Evolutionary conservation across 2,113 vertebrate species (phyloP).

Genomic region (Forbesichthys agassizii): DNA sequence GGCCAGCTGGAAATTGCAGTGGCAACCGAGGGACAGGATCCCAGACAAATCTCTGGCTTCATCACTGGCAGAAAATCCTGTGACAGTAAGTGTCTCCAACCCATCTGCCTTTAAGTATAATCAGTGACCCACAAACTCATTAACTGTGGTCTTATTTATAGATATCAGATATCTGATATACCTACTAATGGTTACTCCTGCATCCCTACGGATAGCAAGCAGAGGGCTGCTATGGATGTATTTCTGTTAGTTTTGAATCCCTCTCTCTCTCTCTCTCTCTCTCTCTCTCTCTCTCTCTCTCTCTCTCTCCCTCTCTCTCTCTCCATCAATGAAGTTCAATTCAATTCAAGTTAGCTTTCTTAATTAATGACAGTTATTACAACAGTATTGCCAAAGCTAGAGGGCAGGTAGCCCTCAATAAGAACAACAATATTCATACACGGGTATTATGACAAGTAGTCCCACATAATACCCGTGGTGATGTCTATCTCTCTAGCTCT

Average conservation of each 20-base stretch:
- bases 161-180: neutral
- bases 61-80: conserved; percentile 88
- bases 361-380: no score
- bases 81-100: conserved; percentile 83
- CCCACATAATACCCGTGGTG: no score
- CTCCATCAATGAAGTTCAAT: neutral
- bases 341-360: no score
- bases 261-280: conserved; percentile 34
- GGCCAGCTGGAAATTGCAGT: conserved; percentile 87
- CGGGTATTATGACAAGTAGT: no score
- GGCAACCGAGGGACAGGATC: conserved; percentile 73
- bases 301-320: conserved; percentile 25
- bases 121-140: neutral
- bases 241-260: conserved; percentile 21
- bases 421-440: no score
- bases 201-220: neutral
- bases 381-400: no score
- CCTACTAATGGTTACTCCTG: neutral
- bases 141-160: neutral
- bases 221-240: conserved; percentile 9
- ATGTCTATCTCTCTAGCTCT: conserved; percentile 4
- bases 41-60: conserved; percentile 80
- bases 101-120: neutral
- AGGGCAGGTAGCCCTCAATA: no score
- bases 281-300: conserved; percentile 33